A percentile compares a stretch with the other conserved stretches of the same genome.
Conservation (phyloP, 1,140 invertebrate genomes). For the Drosophila truncata region DNA sequence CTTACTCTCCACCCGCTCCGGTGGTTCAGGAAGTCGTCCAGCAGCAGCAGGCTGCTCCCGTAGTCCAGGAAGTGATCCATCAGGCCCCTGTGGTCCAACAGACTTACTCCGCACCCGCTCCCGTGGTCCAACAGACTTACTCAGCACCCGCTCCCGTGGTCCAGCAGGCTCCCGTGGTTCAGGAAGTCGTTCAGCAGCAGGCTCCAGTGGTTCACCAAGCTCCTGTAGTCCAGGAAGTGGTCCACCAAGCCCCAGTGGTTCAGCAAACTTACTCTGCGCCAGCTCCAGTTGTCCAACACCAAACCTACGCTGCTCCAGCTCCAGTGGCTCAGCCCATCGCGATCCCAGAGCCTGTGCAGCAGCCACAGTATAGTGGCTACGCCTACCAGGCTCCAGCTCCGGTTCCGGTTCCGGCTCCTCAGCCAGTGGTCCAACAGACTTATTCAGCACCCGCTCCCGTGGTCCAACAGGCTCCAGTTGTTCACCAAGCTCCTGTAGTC, state of each 20-base stretch:
- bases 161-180: constrained; percentile 17
- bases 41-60: constrained; percentile 36
- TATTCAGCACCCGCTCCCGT: constrained; percentile 36
- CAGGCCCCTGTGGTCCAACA: constrained; percentile 29
- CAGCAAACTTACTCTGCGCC: background rate
- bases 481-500: constrained; percentile 23
- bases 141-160: constrained; percentile 35
- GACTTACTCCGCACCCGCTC: constrained; percentile 30
- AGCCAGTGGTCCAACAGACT: constrained; percentile 1
- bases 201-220: background rate
- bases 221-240: too few relatives aligned
- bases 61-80: constrained; percentile 28
- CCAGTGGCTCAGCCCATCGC: constrained; percentile 29
- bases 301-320: too few relatives aligned
- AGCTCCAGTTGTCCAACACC: background rate
- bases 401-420: constrained; percentile 17
- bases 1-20: constrained; percentile 26
- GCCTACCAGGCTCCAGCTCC: constrained; percentile 36
- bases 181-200: too few relatives aligned
- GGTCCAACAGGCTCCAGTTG: constrained; percentile 18
- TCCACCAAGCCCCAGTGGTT: too few relatives aligned
- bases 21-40: constrained; percentile 42
- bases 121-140: constrained; percentile 28
- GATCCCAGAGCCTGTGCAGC: constrained; percentile 35
- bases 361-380: constrained; percentile 46